Conservation (phyloP, 2,797 vertebrate species). For the Crenuchus spilurus region DNA sequence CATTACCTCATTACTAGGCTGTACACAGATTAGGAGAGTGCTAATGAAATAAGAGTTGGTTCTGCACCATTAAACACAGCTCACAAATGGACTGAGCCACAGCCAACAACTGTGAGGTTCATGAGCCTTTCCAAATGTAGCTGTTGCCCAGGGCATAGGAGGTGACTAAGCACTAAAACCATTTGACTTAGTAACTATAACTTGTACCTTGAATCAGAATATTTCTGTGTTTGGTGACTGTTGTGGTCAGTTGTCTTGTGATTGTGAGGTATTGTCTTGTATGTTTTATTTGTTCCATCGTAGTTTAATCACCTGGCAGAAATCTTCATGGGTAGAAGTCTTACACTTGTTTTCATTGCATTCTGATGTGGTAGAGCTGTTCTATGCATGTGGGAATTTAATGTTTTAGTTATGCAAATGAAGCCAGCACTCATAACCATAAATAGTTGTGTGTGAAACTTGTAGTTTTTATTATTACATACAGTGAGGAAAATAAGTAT, state of each 20-base stretch:
- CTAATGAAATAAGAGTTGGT: constrained; percentile 53
- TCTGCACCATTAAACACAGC: constrained; percentile 58
- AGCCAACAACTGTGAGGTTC: background rate
- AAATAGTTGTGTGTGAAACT: too few species aligned
- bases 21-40: constrained; percentile 58
- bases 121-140: constrained; percentile 14
- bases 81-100: background rate
- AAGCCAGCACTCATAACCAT: too few species aligned
- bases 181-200: background rate
- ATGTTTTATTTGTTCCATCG: too few species aligned
- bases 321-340: too few species aligned
- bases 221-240: background rate
- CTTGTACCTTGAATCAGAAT: background rate
- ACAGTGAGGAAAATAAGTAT: too few species aligned
- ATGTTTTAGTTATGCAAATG: too few species aligned
- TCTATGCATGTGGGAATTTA: too few species aligned
- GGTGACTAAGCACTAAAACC: background rate
- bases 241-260: background rate
- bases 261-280: too few species aligned
- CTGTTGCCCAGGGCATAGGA: background rate
- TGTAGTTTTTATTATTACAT: too few species aligned
- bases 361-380: too few species aligned
- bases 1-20: constrained; percentile 57
- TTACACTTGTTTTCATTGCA: too few species aligned
- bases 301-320: too few species aligned